Evolutionary conservation across 2,113 vertebrate genomes (phyloP), one percentile per base, ranked within the genome.

Genomic region (Micromys minutus): DNA sequence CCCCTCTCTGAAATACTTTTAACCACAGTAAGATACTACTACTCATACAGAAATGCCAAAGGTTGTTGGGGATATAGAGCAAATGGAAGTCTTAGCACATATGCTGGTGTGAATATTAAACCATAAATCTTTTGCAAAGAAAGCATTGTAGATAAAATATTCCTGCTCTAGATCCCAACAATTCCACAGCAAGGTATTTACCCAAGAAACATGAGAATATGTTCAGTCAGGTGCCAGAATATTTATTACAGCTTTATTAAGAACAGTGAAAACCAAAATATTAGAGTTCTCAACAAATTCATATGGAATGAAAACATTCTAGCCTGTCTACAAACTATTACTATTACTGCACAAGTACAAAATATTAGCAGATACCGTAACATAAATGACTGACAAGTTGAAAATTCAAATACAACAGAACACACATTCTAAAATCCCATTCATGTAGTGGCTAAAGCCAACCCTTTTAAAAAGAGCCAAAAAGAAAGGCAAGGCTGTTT

Each of bases 161-260:
- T 50, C 47, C 39, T 36, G 12, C 9, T 74, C 47, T 79, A 19
- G 16, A 16, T 7, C 16, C 19, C 42, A 34, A 47, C 2, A 52
- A 50, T 61, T 77, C n/a, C 69, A 83, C 8, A 79, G 0, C 12
- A 21, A 89, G 11, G 29, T 72, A 79, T 72, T 65, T 81, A 90
- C 15, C 47, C 74, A 72, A 72, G 52, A 72, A 93, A 87, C 2
- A 26, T 42, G 50, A 59, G 72, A 50, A 8, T 12, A 61, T 39
- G 42, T 42, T 65, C 4, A 57, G 29, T 45, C 1, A 7, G 2
- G 29, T n/a, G 8, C 34, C 80, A 47, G 71, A 89, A 67, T 85
- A 63, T 52, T 90, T 74, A 72, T 74, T 74, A 8, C 5, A 74
- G 50, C 87, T 57, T 80, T 55, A 57, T 63, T 93, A 95, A 67